Percentiles rank a stretch among this genome's conserved stretches.
phyloP scores from a whole-genome alignment of 2,797 vertebrate genomes.

The Melanotaenia parkinsoni region DNA sequence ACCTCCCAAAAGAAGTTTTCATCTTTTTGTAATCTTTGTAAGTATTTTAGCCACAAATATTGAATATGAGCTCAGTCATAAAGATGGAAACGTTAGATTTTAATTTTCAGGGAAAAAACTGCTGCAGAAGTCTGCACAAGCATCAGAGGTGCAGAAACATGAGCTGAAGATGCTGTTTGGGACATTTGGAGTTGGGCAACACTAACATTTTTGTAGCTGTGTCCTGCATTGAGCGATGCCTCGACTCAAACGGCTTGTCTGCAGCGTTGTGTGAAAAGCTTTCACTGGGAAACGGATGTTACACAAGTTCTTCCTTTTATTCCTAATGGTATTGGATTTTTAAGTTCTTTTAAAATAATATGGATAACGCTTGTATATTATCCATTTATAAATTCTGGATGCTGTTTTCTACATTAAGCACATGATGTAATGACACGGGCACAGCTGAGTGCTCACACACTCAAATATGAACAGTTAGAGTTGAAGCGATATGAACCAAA shows the following conservation, averaged over 20 bases:
- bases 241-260: neutral
- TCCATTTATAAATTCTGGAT: neutral
- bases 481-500: no score
- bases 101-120: neutral
- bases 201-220: neutral
- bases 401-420: no score
- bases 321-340: neutral
- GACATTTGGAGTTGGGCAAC: neutral
- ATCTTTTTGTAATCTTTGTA: constrained; percentile 20
- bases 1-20: constrained; percentile 28
- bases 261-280: neutral
- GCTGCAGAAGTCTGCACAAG: neutral
- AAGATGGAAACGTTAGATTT: neutral
- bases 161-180: neutral
- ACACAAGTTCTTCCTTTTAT: neutral
- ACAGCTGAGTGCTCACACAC: neutral
- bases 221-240: neutral
- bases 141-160: neutral
- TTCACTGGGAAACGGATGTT: neutral
- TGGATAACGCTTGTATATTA: neutral
- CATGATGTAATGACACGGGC: no score
- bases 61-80: constrained; percentile 16
- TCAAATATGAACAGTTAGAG: neutral
- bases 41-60: constrained; percentile 13
- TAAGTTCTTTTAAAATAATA: neutral